phyloP scores from a whole-genome alignment of 2,797 vertebrate genomes.

The Toxotes lorentzi region DNA sequence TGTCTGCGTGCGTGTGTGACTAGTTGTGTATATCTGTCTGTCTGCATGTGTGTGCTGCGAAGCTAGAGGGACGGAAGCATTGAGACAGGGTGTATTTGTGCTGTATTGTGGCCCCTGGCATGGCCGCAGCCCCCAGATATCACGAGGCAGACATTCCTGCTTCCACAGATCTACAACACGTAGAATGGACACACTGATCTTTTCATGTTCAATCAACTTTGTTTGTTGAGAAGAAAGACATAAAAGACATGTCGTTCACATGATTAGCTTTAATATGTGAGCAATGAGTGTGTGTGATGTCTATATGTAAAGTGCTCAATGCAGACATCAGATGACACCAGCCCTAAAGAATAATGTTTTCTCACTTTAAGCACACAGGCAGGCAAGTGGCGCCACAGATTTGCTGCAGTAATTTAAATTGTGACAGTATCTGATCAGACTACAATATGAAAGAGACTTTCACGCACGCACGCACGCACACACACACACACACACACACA shows the following conservation, averaged over 20 bases:
- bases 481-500: constrained; percentile 2
- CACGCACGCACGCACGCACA: constrained; percentile 10
- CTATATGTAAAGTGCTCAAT: constrained; percentile 31
- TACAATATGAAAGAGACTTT: constrained; percentile 14
- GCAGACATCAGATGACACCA: constrained; percentile 57
- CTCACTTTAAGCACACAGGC: constrained; percentile 25
- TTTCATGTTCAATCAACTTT: constrained; percentile 51
- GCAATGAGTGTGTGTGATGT: constrained; percentile 9
- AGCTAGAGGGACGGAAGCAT: constrained; percentile 53
- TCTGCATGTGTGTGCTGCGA: constrained; percentile 61
- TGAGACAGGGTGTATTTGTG: constrained; percentile 86
- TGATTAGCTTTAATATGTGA: constrained; percentile 50
- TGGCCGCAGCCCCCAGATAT: constrained; percentile 72
- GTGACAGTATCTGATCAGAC: constrained; percentile 50
- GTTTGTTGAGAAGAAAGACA: constrained; percentile 30
- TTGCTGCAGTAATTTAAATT: constrained; percentile 32
- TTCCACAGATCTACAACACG: constrained; percentile 47
- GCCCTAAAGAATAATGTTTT: constrained; percentile 53
- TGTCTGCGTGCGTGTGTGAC: constrained; percentile 55
- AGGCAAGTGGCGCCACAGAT: constrained; percentile 38
- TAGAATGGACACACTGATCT: constrained; percentile 71
- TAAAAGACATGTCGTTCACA: constrained; percentile 50
- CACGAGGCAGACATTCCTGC: constrained; percentile 73
- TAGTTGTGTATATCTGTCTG: constrained; percentile 50
- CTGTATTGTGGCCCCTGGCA: constrained; percentile 80